A percentile compares a stretch with the other conserved stretches of the same genome.
phyloP scores from a whole-genome alignment of 2,888 invertebrate species.

The Drosophila tripunctata region DNA sequence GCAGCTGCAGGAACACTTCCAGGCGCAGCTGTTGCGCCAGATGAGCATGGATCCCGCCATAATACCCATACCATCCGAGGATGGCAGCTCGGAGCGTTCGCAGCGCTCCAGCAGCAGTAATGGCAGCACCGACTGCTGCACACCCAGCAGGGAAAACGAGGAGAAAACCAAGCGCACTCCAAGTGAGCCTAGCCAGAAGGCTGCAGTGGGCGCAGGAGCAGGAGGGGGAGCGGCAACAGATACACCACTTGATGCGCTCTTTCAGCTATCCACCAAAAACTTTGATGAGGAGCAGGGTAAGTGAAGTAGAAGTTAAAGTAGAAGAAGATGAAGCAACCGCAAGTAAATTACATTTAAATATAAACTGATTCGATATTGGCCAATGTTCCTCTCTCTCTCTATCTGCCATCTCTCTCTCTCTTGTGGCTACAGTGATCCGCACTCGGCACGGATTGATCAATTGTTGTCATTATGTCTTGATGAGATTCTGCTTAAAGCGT shows the following conservation, averaged over 20 bases:
- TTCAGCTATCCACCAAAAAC: slow-evolving; percentile 98
- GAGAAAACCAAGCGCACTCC: slow-evolving; percentile 8
- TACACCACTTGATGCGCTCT: slow-evolving; percentile 96
- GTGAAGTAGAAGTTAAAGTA: slow-evolving; percentile 29
- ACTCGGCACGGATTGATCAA: slow-evolving; percentile 66
- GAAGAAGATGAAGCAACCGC: slow-evolving; percentile 47
- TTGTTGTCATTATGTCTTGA: slow-evolving; percentile 81
- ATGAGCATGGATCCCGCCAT: slow-evolving; percentile 84
- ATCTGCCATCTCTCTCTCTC: neutral
- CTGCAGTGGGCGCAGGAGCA: slow-evolving; percentile 5
- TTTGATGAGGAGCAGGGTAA: slow-evolving; percentile 96
- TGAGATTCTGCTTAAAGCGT: slow-evolving; percentile 84
- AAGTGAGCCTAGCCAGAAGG: slow-evolving; percentile 16
- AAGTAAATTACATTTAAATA: slow-evolving; percentile 73
- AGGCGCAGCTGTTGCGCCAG: slow-evolving; percentile 85
- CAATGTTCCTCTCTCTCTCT: no score
- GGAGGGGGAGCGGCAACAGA: slow-evolving; percentile 83
- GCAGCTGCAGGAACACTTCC: slow-evolving; percentile 85
- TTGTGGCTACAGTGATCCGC: slow-evolving; percentile 53
- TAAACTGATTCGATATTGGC: slow-evolving; percentile 61
- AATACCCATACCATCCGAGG: slow-evolving; percentile 85
- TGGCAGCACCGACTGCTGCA: slow-evolving; percentile 80
- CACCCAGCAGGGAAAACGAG: slow-evolving; percentile 41
- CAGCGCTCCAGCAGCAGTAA: slow-evolving; percentile 88
- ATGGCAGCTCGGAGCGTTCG: slow-evolving; percentile 88